Base-by-base conservation (phyloP, 1,140 invertebrate species). In the Drosophila sucinea region DNA sequence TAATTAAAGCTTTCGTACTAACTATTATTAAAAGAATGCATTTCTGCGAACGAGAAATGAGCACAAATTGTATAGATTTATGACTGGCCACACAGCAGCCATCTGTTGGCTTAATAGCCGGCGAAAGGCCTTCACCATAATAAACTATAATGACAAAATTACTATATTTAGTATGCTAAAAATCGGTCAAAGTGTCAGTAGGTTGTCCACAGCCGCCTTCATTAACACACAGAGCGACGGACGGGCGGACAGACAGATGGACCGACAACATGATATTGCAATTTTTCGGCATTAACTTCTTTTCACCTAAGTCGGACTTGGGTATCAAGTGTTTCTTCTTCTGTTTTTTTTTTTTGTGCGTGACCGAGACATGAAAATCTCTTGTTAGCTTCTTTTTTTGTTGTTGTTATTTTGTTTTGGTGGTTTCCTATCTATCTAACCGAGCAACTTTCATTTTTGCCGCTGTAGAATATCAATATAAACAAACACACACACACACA, bases 161-260 rank as follows among this genome's bases (percentile, higher is more conserved):
- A 89, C 84, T 87, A 83, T 89, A 89, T 89, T 87, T 89, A 84
- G 84, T 84, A 83, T 87, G 79, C 80, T 67, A 87, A 87, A 87
- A 84, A 89, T 87, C 84, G 84, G 84, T 87, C 84, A 87, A 87
- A 87, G 84, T 87, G 84, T 84, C 84, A 87, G 84, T 87, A 73
- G 84, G 84, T 87, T 87, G 79, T 73, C 75, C 63, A 66, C 73
- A 71, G 56, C 32, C 80, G 79, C 71, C 81, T 72, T 64, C 76
- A 72, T 68, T 87, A 77, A 79, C 75, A 77, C 82, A 87, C 75
- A 61, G 73, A 64, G 63, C 69, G 63, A 64, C 78, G 60, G 47
- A 54, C 75, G 70, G 57, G 78, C 72, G 8, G 17, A 60, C 70
- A 67, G 35, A 35, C 7, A 35, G 33, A 38, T 8, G 11, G 35